phyloP scores from a whole-genome alignment of 2,888 invertebrate species.

The Drosophila nigricruria region DNA sequence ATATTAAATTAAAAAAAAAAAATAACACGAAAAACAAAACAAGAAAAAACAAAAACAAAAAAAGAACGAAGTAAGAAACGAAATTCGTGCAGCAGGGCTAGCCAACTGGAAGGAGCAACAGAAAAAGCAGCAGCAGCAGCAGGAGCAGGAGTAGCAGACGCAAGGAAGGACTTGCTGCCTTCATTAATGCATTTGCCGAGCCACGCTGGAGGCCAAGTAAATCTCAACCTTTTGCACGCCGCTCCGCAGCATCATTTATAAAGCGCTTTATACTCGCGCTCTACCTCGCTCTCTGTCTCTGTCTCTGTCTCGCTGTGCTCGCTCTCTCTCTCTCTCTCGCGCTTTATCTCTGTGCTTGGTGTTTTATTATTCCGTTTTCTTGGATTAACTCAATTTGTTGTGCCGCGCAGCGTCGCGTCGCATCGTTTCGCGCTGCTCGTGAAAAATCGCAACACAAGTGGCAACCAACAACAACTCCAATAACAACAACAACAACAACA shows the following conservation, averaged over 20 bases:
- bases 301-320: constrained; percentile 8
- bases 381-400: constrained; percentile 81
- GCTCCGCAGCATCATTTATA: constrained; percentile 70
- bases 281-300: constrained; percentile 12
- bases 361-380: constrained; percentile 80
- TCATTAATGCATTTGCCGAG: constrained; percentile 74
- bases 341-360: constrained; percentile 32
- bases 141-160: constrained; percentile 5
- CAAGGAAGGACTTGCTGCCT: constrained; percentile 48
- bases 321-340: constrained; percentile 1
- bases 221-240: constrained; percentile 74
- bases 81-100: constrained; percentile 34
- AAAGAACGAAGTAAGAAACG: constrained; percentile 23
- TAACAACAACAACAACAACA: constrained; percentile 16
- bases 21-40: constrained; percentile 42
- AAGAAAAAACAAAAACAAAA: constrained; percentile 29
- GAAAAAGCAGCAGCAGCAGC: constrained; percentile 7
- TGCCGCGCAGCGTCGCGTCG: constrained; percentile 42
- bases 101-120: constrained; percentile 34
- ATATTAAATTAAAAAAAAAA: constrained; percentile 75
- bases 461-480: constrained; percentile 38
- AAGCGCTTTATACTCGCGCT: constrained; percentile 53
- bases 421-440: constrained; percentile 36
- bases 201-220: constrained; percentile 67
- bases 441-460: constrained; percentile 70